Conservation (phyloP, 1,140 invertebrate genomes). For the Melipona quadrifasciata region DNA sequence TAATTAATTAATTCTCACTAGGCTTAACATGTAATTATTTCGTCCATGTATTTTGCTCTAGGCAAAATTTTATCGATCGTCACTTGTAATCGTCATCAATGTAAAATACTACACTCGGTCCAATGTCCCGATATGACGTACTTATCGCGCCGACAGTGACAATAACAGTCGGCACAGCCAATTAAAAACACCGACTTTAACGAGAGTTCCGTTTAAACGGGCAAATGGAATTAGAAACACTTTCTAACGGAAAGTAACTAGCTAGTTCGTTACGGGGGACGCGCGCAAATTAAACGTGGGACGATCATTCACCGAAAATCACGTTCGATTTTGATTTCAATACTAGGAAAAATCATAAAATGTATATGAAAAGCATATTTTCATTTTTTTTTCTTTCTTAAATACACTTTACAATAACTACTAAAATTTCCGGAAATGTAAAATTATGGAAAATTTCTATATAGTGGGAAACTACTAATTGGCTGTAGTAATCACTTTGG, state of each 20-base stretch:
- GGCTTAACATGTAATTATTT: neutral
- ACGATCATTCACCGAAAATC: neutral
- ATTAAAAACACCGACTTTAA: constrained; percentile 25
- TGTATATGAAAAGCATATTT: neutral
- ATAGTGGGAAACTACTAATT: neutral
- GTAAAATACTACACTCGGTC: neutral
- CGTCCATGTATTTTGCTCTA: neutral
- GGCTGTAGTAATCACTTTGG: neutral
- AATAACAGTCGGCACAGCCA: neutral
- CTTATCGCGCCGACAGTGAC: neutral
- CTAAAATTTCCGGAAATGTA: neutral
- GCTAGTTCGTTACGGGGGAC: neutral
- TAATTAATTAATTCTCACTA: too few species aligned
- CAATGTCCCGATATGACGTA: neutral
- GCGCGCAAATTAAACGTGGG: neutral
- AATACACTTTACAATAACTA: neutral
- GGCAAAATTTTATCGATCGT: neutral
- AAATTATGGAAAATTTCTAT: neutral
- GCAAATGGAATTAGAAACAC: constrained; percentile 5
- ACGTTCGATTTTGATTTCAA: neutral
- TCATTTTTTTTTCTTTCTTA: neutral
- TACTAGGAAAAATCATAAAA: neutral
- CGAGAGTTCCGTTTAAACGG: constrained; percentile 4
- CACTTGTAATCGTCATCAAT: neutral
- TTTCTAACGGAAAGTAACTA: constrained; percentile 41